Conservation (phyloP, 2,888 invertebrate genomes). For the Pterostichus niger region DNA sequence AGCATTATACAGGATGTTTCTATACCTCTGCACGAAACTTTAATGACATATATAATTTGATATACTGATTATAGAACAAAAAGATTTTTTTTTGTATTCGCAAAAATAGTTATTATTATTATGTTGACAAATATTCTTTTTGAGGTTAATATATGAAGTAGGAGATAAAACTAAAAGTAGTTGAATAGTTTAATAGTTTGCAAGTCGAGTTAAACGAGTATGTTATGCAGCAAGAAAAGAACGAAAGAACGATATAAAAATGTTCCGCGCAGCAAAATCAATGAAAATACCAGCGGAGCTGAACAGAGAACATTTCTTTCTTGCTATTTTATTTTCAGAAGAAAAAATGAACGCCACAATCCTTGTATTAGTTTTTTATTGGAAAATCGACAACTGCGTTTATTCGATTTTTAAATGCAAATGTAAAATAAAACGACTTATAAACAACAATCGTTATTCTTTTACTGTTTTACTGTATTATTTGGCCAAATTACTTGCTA, state of each 20-base stretch:
- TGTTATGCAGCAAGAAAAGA: slow-evolving; percentile 21
- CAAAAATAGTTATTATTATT: too few relatives aligned
- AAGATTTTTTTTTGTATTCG: too few relatives aligned
- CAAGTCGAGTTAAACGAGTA: slow-evolving; percentile 4
- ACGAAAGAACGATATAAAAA: slow-evolving; percentile 19
- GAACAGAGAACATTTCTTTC: slow-evolving; percentile 13
- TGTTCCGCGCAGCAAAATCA: slow-evolving; percentile 34
- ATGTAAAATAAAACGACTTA: slow-evolving; percentile 27
- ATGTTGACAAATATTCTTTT: too few relatives aligned
- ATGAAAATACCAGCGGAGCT: slow-evolving; percentile 24
- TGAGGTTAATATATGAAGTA: too few relatives aligned
- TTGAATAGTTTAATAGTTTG: neutral
- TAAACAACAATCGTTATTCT: slow-evolving; percentile 41
- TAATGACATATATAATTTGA: too few relatives aligned
- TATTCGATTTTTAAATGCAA: slow-evolving; percentile 46
- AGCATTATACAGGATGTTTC: too few relatives aligned
- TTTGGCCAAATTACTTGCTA: too few relatives aligned
- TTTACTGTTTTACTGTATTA: neutral
- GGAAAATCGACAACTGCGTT: slow-evolving; percentile 39
- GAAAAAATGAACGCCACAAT: slow-evolving; percentile 26
- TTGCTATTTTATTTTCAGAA: slow-evolving; percentile 34
- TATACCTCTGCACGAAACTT: too few relatives aligned
- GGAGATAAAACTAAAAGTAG: neutral
- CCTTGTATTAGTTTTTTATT: slow-evolving; percentile 34
- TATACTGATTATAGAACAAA: too few relatives aligned